Conservation (phyloP, 2,888 invertebrate genomes). For the Cybosia mesomella region DNA sequence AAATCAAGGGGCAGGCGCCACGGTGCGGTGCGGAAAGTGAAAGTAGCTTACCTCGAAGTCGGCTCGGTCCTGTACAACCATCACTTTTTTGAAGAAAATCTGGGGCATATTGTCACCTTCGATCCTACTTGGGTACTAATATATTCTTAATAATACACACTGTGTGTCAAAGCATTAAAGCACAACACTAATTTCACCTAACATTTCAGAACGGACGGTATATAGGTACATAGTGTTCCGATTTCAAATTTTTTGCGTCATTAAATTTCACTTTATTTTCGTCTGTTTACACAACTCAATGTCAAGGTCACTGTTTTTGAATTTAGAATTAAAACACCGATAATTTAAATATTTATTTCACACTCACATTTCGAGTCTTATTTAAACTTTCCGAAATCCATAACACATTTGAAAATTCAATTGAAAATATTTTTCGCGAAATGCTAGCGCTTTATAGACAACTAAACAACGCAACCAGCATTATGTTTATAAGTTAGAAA, state of each 20-base stretch:
- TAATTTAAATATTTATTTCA: slow-evolving; percentile 11
- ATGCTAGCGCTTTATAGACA: slow-evolving; percentile 76
- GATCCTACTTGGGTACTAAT: slow-evolving; percentile 45
- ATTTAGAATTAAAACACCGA: slow-evolving; percentile 22
- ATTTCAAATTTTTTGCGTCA: slow-evolving; percentile 27
- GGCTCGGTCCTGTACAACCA: slow-evolving; percentile 81
- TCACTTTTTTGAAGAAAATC: slow-evolving; percentile 86
- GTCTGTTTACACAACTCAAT: slow-evolving; percentile 40
- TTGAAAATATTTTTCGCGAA: slow-evolving; percentile 57
- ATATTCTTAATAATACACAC: neutral
- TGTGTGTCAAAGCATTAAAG: slow-evolving; percentile 32
- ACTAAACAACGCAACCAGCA: slow-evolving; percentile 80
- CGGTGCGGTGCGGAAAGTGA: slow-evolving; percentile 71
- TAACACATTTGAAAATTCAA: slow-evolving; percentile 15
- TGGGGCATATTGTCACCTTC: slow-evolving; percentile 80
- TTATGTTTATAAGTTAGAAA: slow-evolving; percentile 83
- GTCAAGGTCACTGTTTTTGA: slow-evolving; percentile 48
- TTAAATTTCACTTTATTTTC: slow-evolving; percentile 42
- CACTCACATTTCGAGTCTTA: slow-evolving; percentile 6
- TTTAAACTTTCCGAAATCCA: slow-evolving; percentile 6
- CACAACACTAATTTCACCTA: slow-evolving; percentile 42
- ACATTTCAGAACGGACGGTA: slow-evolving; percentile 9
- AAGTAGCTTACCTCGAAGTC: slow-evolving; percentile 83
- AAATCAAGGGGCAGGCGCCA: slow-evolving; percentile 50
- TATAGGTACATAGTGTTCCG: slow-evolving; percentile 24